Conservation (phyloP, 2,797 vertebrate species). For the Sandelia bainsii region DNA sequence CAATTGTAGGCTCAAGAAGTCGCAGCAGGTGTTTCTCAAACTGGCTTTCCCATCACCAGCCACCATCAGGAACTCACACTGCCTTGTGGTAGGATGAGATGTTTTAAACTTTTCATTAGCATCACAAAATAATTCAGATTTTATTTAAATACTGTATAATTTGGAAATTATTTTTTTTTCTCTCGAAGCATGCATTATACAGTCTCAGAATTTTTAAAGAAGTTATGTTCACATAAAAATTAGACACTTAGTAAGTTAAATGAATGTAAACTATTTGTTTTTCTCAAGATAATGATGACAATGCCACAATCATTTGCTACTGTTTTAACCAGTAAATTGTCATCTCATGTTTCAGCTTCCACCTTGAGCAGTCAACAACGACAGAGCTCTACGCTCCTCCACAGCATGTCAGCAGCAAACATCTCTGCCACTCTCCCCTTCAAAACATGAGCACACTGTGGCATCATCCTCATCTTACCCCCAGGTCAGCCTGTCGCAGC, state of each 20-base stretch:
- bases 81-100: slow-evolving; percentile 49
- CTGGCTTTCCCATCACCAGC: slow-evolving; percentile 24
- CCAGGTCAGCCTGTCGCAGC: slow-evolving; percentile 41
- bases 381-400: slow-evolving; percentile 25
- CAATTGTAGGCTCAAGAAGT: slow-evolving; percentile 49
- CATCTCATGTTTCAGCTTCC: slow-evolving; percentile 46
- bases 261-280: too few species aligned
- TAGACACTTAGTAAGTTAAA: too few species aligned
- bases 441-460: slow-evolving; percentile 48
- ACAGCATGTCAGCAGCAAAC: slow-evolving; percentile 27
- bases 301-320: neutral
- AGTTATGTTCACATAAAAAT: too few species aligned
- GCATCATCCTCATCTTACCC: slow-evolving; percentile 32
- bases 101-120: neutral
- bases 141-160: too few species aligned
- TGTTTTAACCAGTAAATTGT: neutral
- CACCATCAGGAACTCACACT: slow-evolving; percentile 50
- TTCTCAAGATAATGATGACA: too few species aligned
- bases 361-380: slow-evolving; percentile 43
- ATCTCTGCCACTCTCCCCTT: slow-evolving; percentile 34
- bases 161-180: too few species aligned
- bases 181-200: too few species aligned
- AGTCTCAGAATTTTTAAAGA: too few species aligned
- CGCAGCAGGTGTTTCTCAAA: slow-evolving; percentile 34
- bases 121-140: too few species aligned